Percentiles rank a stretch among this genome's conserved stretches.
Evolutionary conservation across 2,113 vertebrate species (phyloP).

Genomic region (Scartelaos histophorus): DNA sequence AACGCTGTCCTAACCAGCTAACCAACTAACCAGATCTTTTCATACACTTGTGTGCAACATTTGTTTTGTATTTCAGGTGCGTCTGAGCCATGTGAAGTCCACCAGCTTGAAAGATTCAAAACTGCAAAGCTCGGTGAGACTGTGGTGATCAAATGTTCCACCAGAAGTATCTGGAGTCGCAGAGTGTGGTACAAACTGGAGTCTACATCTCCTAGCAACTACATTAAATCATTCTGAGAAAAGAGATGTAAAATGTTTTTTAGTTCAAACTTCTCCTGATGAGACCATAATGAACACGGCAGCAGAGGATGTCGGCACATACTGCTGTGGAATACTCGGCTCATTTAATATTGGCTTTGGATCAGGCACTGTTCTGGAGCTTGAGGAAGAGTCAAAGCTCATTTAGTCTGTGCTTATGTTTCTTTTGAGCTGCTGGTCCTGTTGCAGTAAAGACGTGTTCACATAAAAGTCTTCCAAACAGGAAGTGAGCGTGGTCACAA

Average conservation of each 20-base stretch:
- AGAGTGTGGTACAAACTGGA: slow-evolving; percentile 35
- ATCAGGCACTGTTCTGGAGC: slow-evolving; percentile 5
- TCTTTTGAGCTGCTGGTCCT: no score
- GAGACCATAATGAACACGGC: not conserved
- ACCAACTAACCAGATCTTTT: not conserved
- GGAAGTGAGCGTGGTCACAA: no score
- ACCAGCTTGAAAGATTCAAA: slow-evolving; percentile 7
- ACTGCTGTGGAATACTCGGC: not conserved
- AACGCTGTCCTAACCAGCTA: not conserved
- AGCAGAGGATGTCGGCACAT: not conserved
- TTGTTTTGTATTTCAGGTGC: not conserved
- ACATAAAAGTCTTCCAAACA: no score
- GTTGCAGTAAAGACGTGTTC: no score
- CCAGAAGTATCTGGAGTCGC: rapidly evolving
- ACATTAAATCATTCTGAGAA: not conserved
- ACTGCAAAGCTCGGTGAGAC: not conserved
- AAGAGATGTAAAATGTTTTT: not conserved
- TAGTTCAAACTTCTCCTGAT: not conserved
- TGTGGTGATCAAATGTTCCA: not conserved
- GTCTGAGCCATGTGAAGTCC: not conserved
- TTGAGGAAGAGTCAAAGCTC: not conserved
- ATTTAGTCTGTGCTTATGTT: not conserved
- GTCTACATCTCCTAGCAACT: not conserved
- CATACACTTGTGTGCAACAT: not conserved
- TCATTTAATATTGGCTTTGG: not conserved